Percentiles rank a stretch among this genome's conserved stretches.
phyloP scores from a whole-genome alignment of 2,888 invertebrate species.

The Drosophila siamana region DNA sequence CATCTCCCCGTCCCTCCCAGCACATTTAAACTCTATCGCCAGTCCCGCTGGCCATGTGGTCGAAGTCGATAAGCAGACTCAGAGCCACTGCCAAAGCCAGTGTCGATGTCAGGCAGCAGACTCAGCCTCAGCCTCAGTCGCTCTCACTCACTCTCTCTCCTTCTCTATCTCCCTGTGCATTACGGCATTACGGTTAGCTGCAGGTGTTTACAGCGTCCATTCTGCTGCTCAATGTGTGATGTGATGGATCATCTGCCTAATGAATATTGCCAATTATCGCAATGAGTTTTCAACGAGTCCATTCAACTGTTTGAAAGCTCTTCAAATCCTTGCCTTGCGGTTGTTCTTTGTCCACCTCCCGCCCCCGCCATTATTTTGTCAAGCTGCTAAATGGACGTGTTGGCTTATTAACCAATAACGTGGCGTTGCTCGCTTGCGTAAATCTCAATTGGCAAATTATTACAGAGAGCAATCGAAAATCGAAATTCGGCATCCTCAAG shows the following conservation, averaged over 20 bases:
- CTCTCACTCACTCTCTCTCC: not conserved
- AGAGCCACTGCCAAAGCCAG: not conserved
- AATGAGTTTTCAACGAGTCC: conserved; percentile 18
- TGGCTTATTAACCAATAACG: not conserved
- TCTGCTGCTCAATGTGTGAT: not conserved
- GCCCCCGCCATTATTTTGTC: not conserved
- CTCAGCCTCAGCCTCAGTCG: not conserved
- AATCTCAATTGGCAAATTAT: not conserved
- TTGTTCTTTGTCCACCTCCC: not conserved
- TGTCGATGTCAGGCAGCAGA: not conserved
- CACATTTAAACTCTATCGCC: no score
- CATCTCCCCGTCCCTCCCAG: not conserved
- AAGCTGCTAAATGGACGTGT: not conserved
- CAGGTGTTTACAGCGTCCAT: conserved; percentile 33
- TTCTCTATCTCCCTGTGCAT: conserved; percentile 12
- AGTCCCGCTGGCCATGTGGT: conserved; percentile 10
- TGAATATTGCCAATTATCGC: conserved; percentile 47
- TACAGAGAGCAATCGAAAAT: not conserved
- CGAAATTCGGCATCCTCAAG: no score
- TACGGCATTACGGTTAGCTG: conserved; percentile 25
- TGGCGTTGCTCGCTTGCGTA: not conserved
- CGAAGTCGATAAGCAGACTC: conserved; percentile 36
- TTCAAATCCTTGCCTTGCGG: conserved; percentile 2
- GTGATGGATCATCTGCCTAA: conserved; percentile 44
- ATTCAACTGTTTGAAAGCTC: conserved; percentile 20